These are phyloP conservation scores for Umimayanthus kanabou DNA, from an alignment of 92 coral and sea anemone species.

Conservation along the genomic window DNA sequence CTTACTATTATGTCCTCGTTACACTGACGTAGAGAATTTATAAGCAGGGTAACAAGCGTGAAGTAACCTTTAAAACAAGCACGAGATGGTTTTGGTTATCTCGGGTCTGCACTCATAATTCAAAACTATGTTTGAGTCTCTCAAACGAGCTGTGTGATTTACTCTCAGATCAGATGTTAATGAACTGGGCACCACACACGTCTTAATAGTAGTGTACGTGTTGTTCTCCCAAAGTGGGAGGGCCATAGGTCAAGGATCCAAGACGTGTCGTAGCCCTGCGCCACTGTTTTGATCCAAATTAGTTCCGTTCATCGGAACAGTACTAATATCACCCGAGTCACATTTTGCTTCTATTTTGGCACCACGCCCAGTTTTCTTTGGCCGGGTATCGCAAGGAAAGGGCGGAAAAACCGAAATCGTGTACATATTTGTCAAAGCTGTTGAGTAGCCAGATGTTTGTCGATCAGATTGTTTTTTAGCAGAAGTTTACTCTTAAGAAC, in stretches of 20 bases:
- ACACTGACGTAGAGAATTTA: too few relatives aligned
- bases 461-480: not conserved
- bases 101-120: not conserved
- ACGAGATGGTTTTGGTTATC: not conserved
- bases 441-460: not conserved
- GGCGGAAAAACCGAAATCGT: not conserved
- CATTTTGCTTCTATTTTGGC: not conserved
- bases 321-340: conserved; percentile 2
- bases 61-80: not conserved
- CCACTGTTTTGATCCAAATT: not conserved
- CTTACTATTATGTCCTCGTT: too few relatives aligned
- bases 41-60: not conserved
- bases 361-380: not conserved
- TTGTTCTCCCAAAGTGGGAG: not conserved
- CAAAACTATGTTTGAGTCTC: not conserved
- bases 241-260: conserved; percentile 22
- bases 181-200: too few relatives aligned
- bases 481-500: not conserved
- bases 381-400: not conserved
- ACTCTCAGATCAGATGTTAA: too few relatives aligned
- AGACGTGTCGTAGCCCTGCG: not conserved
- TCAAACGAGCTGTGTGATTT: too few relatives aligned
- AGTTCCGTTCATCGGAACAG: conserved; percentile 6
- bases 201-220: conserved; percentile 6
- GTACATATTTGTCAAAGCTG: not conserved